phyloP scores from a whole-genome alignment of 2,888 invertebrate species.

The Spisula subtruncata region DNA sequence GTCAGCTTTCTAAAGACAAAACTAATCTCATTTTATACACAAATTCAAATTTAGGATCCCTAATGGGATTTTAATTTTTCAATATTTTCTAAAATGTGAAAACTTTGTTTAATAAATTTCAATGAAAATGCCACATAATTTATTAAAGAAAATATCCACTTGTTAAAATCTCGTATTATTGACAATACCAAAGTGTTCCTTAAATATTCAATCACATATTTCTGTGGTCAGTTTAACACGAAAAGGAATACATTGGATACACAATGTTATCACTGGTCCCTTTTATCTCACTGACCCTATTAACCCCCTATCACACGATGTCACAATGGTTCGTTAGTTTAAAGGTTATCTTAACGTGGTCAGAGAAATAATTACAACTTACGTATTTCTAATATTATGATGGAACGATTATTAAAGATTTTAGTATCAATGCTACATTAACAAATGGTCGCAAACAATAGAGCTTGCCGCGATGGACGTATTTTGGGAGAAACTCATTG shows the following conservation, averaged over 20 bases:
- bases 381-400: too few species aligned
- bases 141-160: not conserved
- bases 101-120: not conserved
- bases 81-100: not conserved
- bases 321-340: not conserved
- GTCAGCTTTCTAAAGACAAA: not conserved
- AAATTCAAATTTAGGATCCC: not conserved
- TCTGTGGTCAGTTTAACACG: not conserved
- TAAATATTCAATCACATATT: not conserved
- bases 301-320: not conserved
- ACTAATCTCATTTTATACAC: not conserved
- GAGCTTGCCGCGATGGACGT: too few species aligned
- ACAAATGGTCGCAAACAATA: too few species aligned
- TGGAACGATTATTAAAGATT: too few species aligned
- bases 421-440: too few species aligned
- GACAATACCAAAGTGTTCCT: not conserved
- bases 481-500: too few species aligned
- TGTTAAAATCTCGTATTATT: not conserved
- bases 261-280: not conserved
- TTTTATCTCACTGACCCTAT: not conserved
- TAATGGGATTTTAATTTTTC: not conserved
- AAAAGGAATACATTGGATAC: not conserved
- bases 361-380: conserved; percentile 2
- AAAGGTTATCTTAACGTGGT: not conserved
- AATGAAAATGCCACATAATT: not conserved